Conservation (phyloP, 2,888 invertebrate species). For the Nemapogon koenigi region DNA sequence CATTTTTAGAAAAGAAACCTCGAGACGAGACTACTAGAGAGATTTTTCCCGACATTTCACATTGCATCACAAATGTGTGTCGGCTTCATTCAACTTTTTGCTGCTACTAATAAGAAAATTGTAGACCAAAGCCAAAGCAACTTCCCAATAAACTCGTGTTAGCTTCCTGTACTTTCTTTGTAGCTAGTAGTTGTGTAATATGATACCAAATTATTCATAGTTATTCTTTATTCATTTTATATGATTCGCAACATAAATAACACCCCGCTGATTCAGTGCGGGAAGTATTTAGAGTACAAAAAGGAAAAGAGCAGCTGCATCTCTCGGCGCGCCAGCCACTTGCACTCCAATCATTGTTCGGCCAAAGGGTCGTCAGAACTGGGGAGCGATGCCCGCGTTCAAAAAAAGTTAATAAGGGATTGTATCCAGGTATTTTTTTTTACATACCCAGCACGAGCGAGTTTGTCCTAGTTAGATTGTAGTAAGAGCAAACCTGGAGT, state of each 20-base stretch:
- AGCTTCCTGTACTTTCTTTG: too few relatives aligned
- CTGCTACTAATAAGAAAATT: too few relatives aligned
- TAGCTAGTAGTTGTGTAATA: too few relatives aligned
- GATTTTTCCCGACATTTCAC: constrained; percentile 35
- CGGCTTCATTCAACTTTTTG: too few relatives aligned
- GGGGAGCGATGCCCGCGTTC: constrained; percentile 44
- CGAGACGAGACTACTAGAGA: constrained; percentile 5
- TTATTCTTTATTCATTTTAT: too few relatives aligned
- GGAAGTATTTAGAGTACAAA: constrained; percentile 16
- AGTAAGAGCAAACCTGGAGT: too few relatives aligned
- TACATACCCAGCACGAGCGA: constrained; percentile 24
- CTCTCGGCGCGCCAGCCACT: constrained; percentile 47
- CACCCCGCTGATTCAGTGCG: constrained; percentile 2
- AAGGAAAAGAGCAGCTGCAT: constrained; percentile 60
- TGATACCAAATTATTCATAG: too few relatives aligned
- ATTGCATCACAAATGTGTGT: constrained; percentile 37
- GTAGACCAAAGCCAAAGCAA: too few relatives aligned
- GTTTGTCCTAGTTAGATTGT: constrained; percentile 1
- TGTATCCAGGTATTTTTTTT: constrained; percentile 53
- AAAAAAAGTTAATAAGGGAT: constrained; percentile 40
- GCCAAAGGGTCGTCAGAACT: constrained; percentile 51
- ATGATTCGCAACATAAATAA: constrained; percentile 5
- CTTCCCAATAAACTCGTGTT: too few relatives aligned
- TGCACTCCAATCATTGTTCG: constrained; percentile 48
- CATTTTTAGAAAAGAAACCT: constrained; percentile 26